phyloP scores from a whole-genome alignment of 2,888 invertebrate genomes.

The Smittia sp. region DNA sequence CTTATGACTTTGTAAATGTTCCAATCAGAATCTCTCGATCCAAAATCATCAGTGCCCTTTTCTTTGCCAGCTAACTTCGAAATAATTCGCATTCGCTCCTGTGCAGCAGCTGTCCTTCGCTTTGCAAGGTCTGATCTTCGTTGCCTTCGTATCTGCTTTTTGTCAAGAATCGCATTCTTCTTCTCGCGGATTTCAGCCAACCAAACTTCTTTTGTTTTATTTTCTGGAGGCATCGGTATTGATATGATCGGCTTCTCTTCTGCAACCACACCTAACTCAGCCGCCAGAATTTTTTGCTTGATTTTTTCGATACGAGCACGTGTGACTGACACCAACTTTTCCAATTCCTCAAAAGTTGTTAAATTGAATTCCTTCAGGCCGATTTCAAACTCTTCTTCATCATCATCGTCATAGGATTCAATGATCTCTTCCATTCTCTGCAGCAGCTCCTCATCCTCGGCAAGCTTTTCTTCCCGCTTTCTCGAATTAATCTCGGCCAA shows the following conservation, averaged over 20 bases:
- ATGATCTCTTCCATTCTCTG: constrained; percentile 72
- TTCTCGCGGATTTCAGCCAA: constrained; percentile 48
- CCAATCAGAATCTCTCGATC: constrained; percentile 92
- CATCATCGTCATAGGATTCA: constrained; percentile 72
- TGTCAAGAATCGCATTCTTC: constrained; percentile 50
- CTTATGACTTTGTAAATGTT: constrained; percentile 91
- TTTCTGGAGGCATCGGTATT: constrained; percentile 49
- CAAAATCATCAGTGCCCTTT: constrained; percentile 86
- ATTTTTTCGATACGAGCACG: constrained; percentile 61
- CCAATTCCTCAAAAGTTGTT: constrained; percentile 73
- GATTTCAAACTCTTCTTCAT: constrained; percentile 69
- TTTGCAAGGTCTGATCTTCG: constrained; percentile 84
- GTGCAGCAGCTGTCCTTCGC: constrained; percentile 86
- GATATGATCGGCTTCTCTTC: constrained; percentile 46
- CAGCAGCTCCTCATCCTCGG: constrained; percentile 84
- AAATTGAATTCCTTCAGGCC: constrained; percentile 74
- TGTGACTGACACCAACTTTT: constrained; percentile 48
- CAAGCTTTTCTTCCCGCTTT: constrained; percentile 80
- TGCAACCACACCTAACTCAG: constrained; percentile 55
- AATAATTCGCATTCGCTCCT: constrained; percentile 92
- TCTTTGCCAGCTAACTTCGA: constrained; percentile 80
- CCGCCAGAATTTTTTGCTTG: constrained; percentile 70
- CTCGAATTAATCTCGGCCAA: constrained; percentile 86
- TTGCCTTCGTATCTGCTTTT: constrained; percentile 72
- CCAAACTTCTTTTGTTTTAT: constrained; percentile 49